A percentile compares a stretch with the other conserved stretches of the same genome.
These are phyloP conservation scores for Cyanistes caeruleus DNA, from an alignment of 2,113 vertebrate genomes.

Conservation along the genomic window DNA sequence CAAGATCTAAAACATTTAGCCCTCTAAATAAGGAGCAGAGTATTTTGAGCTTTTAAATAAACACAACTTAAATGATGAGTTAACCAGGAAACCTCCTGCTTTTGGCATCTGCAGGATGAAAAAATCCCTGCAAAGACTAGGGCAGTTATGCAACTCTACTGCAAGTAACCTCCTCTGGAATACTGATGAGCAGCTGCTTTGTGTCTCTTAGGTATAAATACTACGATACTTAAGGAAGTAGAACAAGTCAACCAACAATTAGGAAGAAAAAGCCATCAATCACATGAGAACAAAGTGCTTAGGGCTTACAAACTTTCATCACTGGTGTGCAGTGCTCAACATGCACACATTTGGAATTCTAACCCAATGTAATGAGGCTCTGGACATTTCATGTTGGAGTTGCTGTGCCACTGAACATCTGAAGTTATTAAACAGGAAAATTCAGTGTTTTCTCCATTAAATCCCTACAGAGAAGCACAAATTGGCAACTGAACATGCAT, in stretches of 20 bases:
- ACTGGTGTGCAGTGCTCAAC: neutral
- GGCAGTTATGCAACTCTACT: slow-evolving; percentile 87
- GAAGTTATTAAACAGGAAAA: neutral
- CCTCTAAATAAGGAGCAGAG: neutral
- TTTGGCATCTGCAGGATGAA: slow-evolving; percentile 52
- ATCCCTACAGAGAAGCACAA: neutral
- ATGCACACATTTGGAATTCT: slow-evolving; percentile 12
- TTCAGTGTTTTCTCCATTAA: neutral
- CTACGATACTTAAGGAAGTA: slow-evolving; percentile 43
- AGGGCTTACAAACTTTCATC: neutral
- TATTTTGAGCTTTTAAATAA: neutral
- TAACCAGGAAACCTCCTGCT: slow-evolving; percentile 43
- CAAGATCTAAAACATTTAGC: neutral
- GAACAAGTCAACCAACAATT: slow-evolving; percentile 41
- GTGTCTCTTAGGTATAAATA: slow-evolving; percentile 48
- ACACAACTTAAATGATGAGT: slow-evolving; percentile 13
- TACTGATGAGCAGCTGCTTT: slow-evolving; percentile 80
- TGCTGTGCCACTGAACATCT: neutral
- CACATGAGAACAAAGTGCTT: neutral
- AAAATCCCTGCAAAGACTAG: slow-evolving; percentile 71
- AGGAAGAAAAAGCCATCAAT: slow-evolving; percentile 32
- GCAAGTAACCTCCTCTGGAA: slow-evolving; percentile 83
- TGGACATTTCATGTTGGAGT: neutral
- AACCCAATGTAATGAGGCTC: neutral
- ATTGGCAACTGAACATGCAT: neutral